Evolutionary conservation across 1,140 invertebrate genomes (phyloP), one percentile per base, ranked within the genome.

Genomic region (Penaeus chinensis): DNA sequence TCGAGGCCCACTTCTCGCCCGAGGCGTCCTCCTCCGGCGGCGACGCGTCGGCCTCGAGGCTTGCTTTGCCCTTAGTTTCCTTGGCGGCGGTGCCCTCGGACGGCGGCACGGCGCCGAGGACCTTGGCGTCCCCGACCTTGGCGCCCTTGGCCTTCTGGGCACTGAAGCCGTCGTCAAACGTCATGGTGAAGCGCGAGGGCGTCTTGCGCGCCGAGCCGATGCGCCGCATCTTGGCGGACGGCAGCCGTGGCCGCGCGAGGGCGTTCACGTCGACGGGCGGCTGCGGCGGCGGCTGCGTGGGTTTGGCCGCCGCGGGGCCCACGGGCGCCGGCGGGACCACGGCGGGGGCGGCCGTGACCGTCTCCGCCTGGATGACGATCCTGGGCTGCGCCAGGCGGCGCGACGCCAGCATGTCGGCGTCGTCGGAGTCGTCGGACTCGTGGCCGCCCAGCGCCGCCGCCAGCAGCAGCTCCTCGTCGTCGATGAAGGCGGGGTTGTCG

Each of bases 391-490:
- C 69, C 3, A 86, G 80, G 32, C 80, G 80, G 1, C 87, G 84
- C 19, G 87, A 24, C 71, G 80, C 88, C 62, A 86, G 66, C 76
- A 85, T 80, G 61, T 89, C 84, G 22, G 19, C 66, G 1, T 81
- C 82, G 77, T 90, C 89, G 18, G 86, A 83, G 24, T 89, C 89
- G 62, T 90, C 89, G 22, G 87, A 89, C 54, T 89, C 87, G 27
- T 61, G 81, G 24, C 69, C 82, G 54, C 80, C 78, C 13, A 89
- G 84, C 0, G 84, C 80, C 60, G 89, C 84, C 13, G 87, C 84
- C 27, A 90, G 74, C 8, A 90, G 60, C 54, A 90, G 77, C 62
- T 90, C 87, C 77, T 90, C 89, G 62, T 90, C 89, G 60, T 87
- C 84, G 5, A 90, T 20, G 80, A 89, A 90, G 3, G 89, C 89